phyloP scores from a whole-genome alignment of 2,113 vertebrate species.

The Mobula hypostoma region DNA sequence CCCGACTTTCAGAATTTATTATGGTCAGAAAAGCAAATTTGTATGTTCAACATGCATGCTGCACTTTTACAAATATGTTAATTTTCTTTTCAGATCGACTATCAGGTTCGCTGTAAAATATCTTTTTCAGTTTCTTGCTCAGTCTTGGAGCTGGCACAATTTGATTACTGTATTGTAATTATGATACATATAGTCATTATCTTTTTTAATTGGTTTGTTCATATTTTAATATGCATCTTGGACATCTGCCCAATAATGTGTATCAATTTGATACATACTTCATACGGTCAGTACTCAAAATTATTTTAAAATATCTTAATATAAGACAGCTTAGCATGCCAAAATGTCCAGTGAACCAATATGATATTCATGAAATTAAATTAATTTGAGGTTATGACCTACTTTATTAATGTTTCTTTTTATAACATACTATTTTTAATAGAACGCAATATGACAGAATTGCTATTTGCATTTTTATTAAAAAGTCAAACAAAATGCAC shows the following conservation, averaged over 20 bases:
- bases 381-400: not conserved
- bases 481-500: not conserved
- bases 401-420: not conserved
- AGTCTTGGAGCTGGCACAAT: not conserved
- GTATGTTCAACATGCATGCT: not conserved
- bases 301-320: not conserved
- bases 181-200: not conserved
- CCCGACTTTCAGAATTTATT: not conserved
- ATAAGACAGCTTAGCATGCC: not conserved
- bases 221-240: not conserved
- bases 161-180: not conserved
- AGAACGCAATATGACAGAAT: not conserved
- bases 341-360: not conserved
- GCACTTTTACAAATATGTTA: not conserved
- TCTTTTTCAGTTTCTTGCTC: not conserved
- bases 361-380: not conserved
- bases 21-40: too few relatives aligned
- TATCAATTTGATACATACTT: not conserved
- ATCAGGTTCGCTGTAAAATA: not conserved
- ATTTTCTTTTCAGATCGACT: not conserved
- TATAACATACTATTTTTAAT: slow-evolving; percentile 7
- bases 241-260: not conserved
- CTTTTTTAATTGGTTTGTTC: not conserved
- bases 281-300: not conserved
- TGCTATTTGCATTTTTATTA: not conserved